Base-by-base conservation (phyloP, 2,888 invertebrate genomes). In the Macrosoma leucophasiata region DNA sequence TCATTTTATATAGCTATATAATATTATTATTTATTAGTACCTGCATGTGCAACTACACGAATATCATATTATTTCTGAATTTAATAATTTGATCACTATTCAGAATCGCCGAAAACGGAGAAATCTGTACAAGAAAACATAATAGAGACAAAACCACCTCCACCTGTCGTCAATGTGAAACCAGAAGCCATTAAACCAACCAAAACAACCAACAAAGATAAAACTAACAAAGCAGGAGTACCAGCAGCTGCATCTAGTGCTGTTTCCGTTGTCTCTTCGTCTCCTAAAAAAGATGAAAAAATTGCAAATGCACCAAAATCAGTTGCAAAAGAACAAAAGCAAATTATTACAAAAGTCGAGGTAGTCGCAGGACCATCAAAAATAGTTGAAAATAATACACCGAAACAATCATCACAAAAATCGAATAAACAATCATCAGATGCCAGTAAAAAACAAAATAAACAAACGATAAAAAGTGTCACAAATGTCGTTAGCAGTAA, bases 311-410 rank as follows among this genome's bases (percentile, higher is more conserved):
- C 47, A 29, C 79, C 86, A 26, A 87, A 86, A 61, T 86, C 86
- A 46, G 62, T 75, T 5, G 55, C 55, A 2, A 75, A 75, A 50
- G 82, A 82, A 57, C 71, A 75, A 48, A 84, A 82, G 62, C 76
- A 67, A 65, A 70, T 85, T 3, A 70, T 84, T 17, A 74, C 79
- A 11, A 85, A 85, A 63, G 84, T 88, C 6, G 87, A 89, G 73
- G 82, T 89, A 24, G 85, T 88, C 12, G 62, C 86, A 13, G 77
- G 85, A 7, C 73, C 87, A 5, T 84, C 86, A 1, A 81, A 84
- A 64, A 74, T 77, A 29, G 56, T 84, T 10, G 84, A 78, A 57
- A 73, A 45, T 48, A 58, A 49, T 35, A 43, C 62, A n/a, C 56
- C 64, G 8, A 79, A 79, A 52, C 62, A 54, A 35, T 36, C 67